Evolutionary conservation across 1,140 invertebrate species (phyloP).

Genomic region (Drosophila bocqueti): DNA sequence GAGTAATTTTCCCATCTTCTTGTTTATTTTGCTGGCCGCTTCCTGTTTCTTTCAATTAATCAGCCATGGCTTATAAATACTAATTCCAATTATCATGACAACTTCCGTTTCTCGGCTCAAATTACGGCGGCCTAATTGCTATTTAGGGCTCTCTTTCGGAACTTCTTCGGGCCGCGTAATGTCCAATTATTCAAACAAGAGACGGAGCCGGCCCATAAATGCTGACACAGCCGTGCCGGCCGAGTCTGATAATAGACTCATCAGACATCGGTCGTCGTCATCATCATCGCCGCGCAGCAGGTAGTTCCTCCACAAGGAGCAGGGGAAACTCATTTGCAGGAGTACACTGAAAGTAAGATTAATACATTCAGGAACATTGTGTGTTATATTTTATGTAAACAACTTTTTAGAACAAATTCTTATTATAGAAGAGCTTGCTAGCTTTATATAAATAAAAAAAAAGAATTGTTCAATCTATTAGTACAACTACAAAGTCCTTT

Average conservation of each 20-base stretch:
- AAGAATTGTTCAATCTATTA: not conserved
- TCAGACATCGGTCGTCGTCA: constrained; percentile 49
- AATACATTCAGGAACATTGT: not conserved
- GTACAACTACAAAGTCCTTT: not conserved
- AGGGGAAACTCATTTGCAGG: constrained; percentile 39
- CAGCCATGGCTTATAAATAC: constrained; percentile 35
- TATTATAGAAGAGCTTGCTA: not conserved
- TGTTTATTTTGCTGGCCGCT: constrained; percentile 46
- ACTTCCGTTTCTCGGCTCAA: constrained; percentile 70
- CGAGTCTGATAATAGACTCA: constrained; percentile 73
- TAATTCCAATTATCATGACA: constrained; percentile 77
- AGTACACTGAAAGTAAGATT: constrained; percentile 2
- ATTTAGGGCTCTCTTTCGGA: constrained; percentile 67
- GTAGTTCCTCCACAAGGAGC: constrained; percentile 27
- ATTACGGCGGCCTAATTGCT: constrained; percentile 74
- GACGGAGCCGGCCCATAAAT: constrained; percentile 49
- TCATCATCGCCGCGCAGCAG: constrained; percentile 39
- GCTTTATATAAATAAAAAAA: not conserved
- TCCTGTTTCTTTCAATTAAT: constrained; percentile 61
- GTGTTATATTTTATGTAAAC: not conserved
- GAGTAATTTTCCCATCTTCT: constrained; percentile 35
- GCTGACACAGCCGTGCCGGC: constrained; percentile 56
- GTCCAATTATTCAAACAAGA: constrained; percentile 74
- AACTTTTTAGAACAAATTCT: not conserved
- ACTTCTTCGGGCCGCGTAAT: constrained; percentile 32